Base-by-base conservation (phyloP, 2,888 invertebrate species). In the Melanotus villosus region DNA sequence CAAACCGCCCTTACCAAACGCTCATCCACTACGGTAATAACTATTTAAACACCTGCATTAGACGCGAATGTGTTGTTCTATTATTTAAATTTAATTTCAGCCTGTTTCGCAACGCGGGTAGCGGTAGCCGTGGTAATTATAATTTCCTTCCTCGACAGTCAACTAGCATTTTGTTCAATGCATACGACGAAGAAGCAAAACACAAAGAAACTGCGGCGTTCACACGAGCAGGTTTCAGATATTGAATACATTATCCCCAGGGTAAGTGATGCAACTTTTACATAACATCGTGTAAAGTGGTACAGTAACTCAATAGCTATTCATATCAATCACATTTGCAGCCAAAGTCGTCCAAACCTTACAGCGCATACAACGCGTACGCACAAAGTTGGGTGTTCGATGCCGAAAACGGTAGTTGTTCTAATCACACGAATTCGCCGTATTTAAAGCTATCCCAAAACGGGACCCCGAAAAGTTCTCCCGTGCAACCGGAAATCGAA, bases 381-480 rank as follows among this genome's bases (percentile, higher is more conserved):
- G 83, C 86, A 14, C 86, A 86, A 77, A 86, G 86, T 71, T 87
- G 87, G 87, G 87, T 87, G 47, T 87, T 86, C 79, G 86, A 87
- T 60, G 78, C 85, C 14, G 82, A 81, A n/a, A 77, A 60, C 14
- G 78, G 79, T 1, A 77, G 78, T 21, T 75, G 76, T 52, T 80
- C 82, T 32, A 82, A 81, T 71, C 77, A 79, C 60, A 71, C 77
- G 14, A 68, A 77, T 54, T 77, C 81, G 14, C 79, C 82, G 47
- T 83, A 82, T 67, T 73, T 83, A 66, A 81, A 82, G 79, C 66
- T 81, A 69, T 73, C 81, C 2, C 78, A 82, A 71, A 82, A 82
- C 74, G 80, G 80, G 36, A 76, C 75, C 45, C 79, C 82, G 38
- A 77, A 80, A 16, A 78, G 26, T 10, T 43, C 56, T 45, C 23